Evolutionary conservation across 1,140 invertebrate genomes (phyloP).

Genomic region (Camponotus pennsylvanicus): DNA sequence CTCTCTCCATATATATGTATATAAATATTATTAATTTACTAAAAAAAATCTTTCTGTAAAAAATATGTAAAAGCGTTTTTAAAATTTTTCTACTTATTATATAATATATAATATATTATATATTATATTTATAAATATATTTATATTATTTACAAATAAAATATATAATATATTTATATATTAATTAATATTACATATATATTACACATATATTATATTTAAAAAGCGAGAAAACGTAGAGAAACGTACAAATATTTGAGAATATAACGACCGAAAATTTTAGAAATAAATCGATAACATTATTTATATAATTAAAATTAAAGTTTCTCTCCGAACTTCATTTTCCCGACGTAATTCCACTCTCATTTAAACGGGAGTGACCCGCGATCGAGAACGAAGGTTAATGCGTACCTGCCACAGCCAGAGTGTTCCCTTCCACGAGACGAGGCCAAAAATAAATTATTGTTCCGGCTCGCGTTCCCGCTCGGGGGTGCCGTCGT

Average conservation of each 20-base stretch:
- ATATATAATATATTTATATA: too few relatives aligned
- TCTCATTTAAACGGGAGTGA: conserved; percentile 32
- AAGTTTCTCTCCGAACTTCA: background rate
- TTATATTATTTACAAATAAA: too few relatives aligned
- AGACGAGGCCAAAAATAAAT: conserved; percentile 73
- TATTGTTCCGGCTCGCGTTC: conserved; percentile 72
- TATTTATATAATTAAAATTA: background rate
- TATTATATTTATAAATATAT: too few relatives aligned
- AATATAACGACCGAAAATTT: background rate
- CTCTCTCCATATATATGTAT: too few relatives aligned
- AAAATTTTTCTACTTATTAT: too few relatives aligned
- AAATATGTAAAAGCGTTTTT: too few relatives aligned
- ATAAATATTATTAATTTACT: too few relatives aligned
- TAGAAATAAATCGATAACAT: background rate
- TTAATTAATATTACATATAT: too few relatives aligned
- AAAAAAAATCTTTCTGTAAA: too few relatives aligned
- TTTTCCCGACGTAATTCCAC: conserved; percentile 19
- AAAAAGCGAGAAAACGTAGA: background rate
- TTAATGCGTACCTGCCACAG: conserved; percentile 78
- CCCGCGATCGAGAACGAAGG: conserved; percentile 19
- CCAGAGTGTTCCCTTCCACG: conserved; percentile 55
- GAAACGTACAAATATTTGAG: background rate
- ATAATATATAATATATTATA: too few relatives aligned
- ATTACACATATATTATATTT: too few relatives aligned
- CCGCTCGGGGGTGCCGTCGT: conserved; percentile 62